Conservation (phyloP, 1,140 invertebrate species). For the Lepidurus couesii region DNA sequence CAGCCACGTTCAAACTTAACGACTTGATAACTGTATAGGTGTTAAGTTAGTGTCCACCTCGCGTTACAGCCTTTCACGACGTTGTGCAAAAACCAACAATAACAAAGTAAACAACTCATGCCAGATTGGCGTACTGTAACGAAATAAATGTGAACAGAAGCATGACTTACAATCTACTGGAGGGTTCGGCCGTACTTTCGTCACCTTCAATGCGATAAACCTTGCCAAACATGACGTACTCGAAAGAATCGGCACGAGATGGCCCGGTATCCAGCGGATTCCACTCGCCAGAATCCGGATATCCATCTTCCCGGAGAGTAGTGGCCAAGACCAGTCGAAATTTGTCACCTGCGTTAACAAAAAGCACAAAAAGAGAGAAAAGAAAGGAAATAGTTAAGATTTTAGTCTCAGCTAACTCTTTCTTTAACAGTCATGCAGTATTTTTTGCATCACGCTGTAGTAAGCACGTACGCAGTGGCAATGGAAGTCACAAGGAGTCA, state of each 20-base stretch:
- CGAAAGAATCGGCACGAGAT: constrained; percentile 89
- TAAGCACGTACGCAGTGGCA: constrained; percentile 8
- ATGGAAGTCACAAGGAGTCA: background rate
- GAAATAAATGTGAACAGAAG: constrained; percentile 30
- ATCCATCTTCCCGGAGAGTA: constrained; percentile 91
- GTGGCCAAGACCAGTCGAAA: constrained; percentile 91
- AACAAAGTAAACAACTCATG: too few relatives aligned
- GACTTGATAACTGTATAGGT: background rate
- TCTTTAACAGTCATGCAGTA: background rate
- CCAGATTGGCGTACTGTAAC: too few relatives aligned
- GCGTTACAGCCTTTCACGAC: too few relatives aligned
- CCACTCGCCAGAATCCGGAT: constrained; percentile 90
- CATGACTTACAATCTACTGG: constrained; percentile 68
- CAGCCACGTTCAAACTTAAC: background rate
- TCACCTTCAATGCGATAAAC: constrained; percentile 97
- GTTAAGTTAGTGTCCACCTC: too few relatives aligned
- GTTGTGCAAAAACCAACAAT: too few relatives aligned
- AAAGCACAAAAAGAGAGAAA: constrained; percentile 33
- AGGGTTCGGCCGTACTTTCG: constrained; percentile 79
- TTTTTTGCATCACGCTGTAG: background rate
- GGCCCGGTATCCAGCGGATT: constrained; percentile 74
- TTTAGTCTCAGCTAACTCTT: background rate
- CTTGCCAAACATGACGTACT: constrained; percentile 99
- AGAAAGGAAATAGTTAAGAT: background rate
- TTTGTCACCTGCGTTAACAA: constrained; percentile 63